Base-by-base conservation (phyloP, 2,888 invertebrate genomes). In the Psylliodes chrysocephalus region DNA sequence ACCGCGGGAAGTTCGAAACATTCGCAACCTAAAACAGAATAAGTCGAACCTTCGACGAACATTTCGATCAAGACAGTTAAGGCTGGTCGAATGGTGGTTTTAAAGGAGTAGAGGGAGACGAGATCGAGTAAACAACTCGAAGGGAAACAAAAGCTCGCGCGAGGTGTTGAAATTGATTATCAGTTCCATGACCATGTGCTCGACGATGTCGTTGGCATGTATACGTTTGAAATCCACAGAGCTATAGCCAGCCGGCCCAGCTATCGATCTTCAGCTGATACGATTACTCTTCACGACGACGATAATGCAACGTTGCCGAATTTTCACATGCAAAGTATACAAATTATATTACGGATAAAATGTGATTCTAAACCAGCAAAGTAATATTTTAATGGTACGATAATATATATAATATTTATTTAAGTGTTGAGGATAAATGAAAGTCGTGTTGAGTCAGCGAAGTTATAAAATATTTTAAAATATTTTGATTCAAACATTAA, bases 131-230 rank as follows among this genome's bases (percentile, higher is more conserved):
- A 60, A 68, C 63, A 61, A 60, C 47, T 63, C 52, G 33, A 44
- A 49, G 47, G 63, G 51, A 51, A 63, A 68, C 54, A 61, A 61
- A 66, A 64, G 54, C 66, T 55, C 63, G 54, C 62, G 55, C 63
- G 61, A 64, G 64, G 68, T 68, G 68, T 64, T 64, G 66, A 66
- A 66, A 68, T 64, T 68, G 68, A 68, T 66, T 57, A 68, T 64
- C 66, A 64, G 55, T 64, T 57, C 49, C 49, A 55, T 60, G 66
- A 57, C 68, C 63, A 64, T 60, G 66, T 68, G 68, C 60, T 61
- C 68, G 57, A 47, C 65, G 63, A 63, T 61, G 66, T 66, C 63
- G 68, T 63, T 59, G 61, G 40, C 53, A 65, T 53, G 18, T 42
- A 18, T 42, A 42, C 42, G 42, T 42, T 42, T 8, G 42, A 42